Conservation (phyloP, 2,113 vertebrate species). For the Cyrtonyx montezumae region DNA sequence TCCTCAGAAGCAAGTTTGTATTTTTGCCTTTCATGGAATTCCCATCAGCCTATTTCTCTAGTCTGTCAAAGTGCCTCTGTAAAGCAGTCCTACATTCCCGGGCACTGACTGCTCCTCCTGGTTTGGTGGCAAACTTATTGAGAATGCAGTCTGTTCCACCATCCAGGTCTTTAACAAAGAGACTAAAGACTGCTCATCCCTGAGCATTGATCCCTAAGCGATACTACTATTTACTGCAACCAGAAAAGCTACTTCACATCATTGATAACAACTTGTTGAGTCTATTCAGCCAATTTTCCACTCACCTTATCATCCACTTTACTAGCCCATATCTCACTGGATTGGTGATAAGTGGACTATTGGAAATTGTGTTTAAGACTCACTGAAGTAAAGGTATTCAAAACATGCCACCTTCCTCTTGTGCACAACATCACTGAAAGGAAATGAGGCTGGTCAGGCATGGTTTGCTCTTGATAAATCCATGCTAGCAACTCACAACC, state of each 20-base stretch:
- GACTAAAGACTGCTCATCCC: neutral
- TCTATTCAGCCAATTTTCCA: neutral
- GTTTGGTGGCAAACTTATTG: neutral
- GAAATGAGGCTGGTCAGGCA: neutral
- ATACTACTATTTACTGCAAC: neutral
- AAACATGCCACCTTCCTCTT: neutral
- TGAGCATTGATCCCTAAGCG: neutral
- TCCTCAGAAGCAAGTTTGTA: neutral
- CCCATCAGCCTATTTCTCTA: neutral
- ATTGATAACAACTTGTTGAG: neutral
- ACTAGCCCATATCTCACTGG: neutral
- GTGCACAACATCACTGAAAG: neutral
- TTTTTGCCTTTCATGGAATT: neutral
- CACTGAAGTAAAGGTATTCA: neutral
- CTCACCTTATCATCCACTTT: conserved; percentile 2
- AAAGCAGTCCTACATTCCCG: neutral
- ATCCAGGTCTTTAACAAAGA: neutral
- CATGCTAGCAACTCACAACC: neutral
- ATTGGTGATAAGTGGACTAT: neutral
- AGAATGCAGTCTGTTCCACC: neutral
- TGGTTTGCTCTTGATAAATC: neutral
- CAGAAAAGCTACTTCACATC: neutral
- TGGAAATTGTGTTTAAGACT: neutral
- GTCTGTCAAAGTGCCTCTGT: neutral
- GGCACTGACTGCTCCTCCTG: neutral